These are phyloP conservation scores for Brienomyrus brachyistius DNA, from an alignment of 2,113 vertebrate species.

Conservation along the genomic window DNA sequence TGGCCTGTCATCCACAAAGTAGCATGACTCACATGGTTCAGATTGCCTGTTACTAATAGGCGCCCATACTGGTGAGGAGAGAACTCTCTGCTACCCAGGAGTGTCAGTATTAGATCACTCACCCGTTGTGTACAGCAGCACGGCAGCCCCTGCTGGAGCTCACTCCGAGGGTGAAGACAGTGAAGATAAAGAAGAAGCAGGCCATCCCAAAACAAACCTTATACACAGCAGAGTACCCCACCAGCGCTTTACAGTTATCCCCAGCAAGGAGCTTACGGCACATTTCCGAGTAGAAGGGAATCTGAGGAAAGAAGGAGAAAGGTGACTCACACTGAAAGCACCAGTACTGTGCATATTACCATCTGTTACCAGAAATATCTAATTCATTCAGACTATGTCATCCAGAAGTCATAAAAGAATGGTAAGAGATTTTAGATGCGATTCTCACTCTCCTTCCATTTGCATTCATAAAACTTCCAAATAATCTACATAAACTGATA, in stretches of 20 bases:
- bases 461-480: background rate
- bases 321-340: background rate
- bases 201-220: slow-evolving; percentile 97
- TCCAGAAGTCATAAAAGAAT: background rate
- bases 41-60: background rate
- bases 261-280: slow-evolving; percentile 78
- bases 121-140: slow-evolving; percentile 90
- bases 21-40: background rate
- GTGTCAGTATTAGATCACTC: slow-evolving; percentile 32
- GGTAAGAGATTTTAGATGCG: background rate
- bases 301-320: slow-evolving; percentile 50
- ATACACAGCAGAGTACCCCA: slow-evolving; percentile 91
- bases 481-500: background rate
- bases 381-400: background rate
- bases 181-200: slow-evolving; percentile 88
- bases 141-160: slow-evolving; percentile 80
- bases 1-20: background rate
- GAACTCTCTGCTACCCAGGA: background rate
- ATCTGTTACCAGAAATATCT: background rate
- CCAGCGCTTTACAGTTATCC: slow-evolving; percentile 75
- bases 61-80: background rate
- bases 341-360: background rate
- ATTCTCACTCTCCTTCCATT: background rate
- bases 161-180: slow-evolving; percentile 74
- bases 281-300: slow-evolving; percentile 76